Conservation (phyloP, 2,113 vertebrate genomes). For the Neoarius graeffei region DNA sequence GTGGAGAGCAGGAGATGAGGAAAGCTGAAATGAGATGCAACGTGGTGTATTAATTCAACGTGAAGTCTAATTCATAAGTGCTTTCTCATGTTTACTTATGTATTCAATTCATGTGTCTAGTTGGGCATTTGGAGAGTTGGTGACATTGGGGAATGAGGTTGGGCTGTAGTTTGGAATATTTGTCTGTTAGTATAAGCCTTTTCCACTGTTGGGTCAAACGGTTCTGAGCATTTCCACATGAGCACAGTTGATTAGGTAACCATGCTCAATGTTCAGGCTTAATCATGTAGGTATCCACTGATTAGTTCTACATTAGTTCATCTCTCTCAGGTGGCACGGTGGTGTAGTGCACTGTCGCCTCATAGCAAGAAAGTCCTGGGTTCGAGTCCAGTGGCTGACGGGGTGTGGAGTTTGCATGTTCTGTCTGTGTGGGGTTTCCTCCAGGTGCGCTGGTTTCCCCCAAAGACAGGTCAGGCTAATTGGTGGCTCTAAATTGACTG, state of each 20-base stretch:
- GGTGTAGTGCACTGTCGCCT: too few species aligned
- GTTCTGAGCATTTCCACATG: background rate
- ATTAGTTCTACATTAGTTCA: background rate
- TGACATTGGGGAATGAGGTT: background rate
- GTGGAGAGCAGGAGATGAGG: conserved; percentile 20
- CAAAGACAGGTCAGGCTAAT: background rate
- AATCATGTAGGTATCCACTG: background rate
- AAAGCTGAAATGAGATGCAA: conserved; percentile 14
- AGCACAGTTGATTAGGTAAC: background rate
- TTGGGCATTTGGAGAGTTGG: background rate
- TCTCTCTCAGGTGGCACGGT: too few species aligned
- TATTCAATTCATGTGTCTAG: background rate
- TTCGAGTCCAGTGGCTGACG: too few species aligned
- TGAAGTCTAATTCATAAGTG: conserved; percentile 16
- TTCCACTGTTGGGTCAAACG: background rate
- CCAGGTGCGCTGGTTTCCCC: too few species aligned
- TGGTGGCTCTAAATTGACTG: too few species aligned
- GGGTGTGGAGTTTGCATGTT: too few species aligned
- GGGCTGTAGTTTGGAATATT: background rate
- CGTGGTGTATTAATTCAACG: background rate
- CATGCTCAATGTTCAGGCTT: background rate
- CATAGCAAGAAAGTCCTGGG: too few species aligned
- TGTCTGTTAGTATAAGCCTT: background rate
- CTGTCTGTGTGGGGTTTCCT: too few species aligned
- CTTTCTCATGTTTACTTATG: background rate